Base-by-base conservation (phyloP, 2,797 vertebrate genomes). In the Helostoma temminkii region DNA sequence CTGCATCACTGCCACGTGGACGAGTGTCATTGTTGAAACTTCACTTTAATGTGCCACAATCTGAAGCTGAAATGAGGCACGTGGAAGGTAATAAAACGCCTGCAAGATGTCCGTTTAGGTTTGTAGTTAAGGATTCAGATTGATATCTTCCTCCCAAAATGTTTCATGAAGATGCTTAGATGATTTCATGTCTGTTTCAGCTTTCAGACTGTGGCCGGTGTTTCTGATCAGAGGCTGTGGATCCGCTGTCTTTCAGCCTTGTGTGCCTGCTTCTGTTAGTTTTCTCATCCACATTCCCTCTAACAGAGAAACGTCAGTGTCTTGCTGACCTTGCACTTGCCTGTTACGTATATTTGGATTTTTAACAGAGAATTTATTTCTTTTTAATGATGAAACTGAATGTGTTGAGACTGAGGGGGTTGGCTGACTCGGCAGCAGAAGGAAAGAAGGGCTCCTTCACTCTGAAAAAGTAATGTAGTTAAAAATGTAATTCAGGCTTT, bases 211-310 rank as follows among this genome's bases (percentile, higher is more conserved):
- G 32, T 2, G 32, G 21, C n/a, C 1, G 12, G 9, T 3, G 56
- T 58, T 30, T 28, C 8, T n/a, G 24, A 22, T 16, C 30, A 6
- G 28, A 18, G 30, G 9, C 47, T 49, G 61, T 16, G 21, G 42
- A 9, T 14, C 18, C 4, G 4, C 22, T 5, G 28, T 34, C 26
- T 43, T 39, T 9, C 15, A 32, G 68, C 69, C 54, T 46, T 15
- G 50, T 62, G 77, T 66, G 66, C 71, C 61, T 80, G 71, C 56
- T 59, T 45, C 42, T 41, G 10, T 14, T 18, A 30, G 9, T 1
- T 10, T 18, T 22, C 48, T 60, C 22, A 28, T 14, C 57, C 41
- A 39, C 57, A 19, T 54, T 54, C 46, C 37, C 65, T 32, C 43
- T 14, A 4, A 21, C 43, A 7, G 36, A 48, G 42, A 30, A 6